Evolutionary conservation across 2,797 vertebrate genomes (phyloP), one percentile per base, ranked within the genome.

Genomic region (Lepus oiostolus): DNA sequence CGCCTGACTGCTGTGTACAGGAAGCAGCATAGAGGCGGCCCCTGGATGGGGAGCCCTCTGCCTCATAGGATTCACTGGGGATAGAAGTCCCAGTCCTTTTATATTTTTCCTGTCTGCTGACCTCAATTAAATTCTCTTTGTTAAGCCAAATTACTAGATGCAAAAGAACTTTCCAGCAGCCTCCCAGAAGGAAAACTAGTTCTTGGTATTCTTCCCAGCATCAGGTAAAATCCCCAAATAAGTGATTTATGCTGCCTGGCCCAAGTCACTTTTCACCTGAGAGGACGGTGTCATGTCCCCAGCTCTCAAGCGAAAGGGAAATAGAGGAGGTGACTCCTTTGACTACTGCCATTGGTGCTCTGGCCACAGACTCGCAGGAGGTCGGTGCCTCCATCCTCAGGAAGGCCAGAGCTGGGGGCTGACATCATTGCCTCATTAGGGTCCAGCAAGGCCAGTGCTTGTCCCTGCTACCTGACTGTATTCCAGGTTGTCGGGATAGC

Each of bases 1-100:
- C 5, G 13, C 3, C 9, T 8, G 2, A 0, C 26, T 6, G 7
- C 7, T 71, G 26, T 38, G 38, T 47, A 16, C 24, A 62, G 7
- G 11, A 26, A 50, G 63, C 22, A 35, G 35, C 13, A 26, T 19
- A 7, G 58, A n/a, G 42, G 63, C n/a, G 42, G 5, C 12, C 9
- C 87, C 58, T 24, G 63, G n/a, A 2, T 32, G 12, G 74, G 19
- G 16, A 38, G 30, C 3, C 17, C 58, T 88, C 28, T 0, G 0
- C n/a, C 68, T 11, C 19, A 24, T 2, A 22, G 52, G 63, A 21
- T 0, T 54, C 38, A 1, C 2, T 32, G 62, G 65, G 77, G 26
- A 13, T 65, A 32, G 77, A 85, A 19, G 47, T 58, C 13, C 38
- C 50, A 12, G 50, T 35, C n/a, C 8, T 60, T 72, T 74, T 54